Base-by-base conservation (phyloP, 1,140 invertebrate genomes). In the Cataglyphis hispanica region DNA sequence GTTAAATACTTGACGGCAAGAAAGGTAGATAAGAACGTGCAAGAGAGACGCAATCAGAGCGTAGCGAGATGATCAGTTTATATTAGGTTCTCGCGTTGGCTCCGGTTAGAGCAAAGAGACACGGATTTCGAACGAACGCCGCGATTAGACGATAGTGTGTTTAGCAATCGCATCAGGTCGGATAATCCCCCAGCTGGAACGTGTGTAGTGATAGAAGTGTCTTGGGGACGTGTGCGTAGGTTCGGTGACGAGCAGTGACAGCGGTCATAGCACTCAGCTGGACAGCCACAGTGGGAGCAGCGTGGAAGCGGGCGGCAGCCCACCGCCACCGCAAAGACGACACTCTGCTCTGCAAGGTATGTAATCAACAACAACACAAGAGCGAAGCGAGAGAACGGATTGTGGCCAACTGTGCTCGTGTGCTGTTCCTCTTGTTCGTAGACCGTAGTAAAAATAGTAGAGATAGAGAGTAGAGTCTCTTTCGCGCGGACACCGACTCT, bases 231-330 rank as follows among this genome's bases (percentile, higher is more conserved):
- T 95, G 92, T 95, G 93, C 87, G 93, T 95, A 97, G 97, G 97
- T 93, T 98, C 98, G 75, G 96, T 98, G 87, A 98, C 97, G 86
- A 98, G 97, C 87, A 98, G 97, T 93, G 98, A 98, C 95, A 98
- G 98, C 91, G 98, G 98, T 91, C 97, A 97, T 93, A 97, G 97
- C 83, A 97, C 97, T 58, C 97, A 97, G 92, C 96, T 97, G 92
- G 97, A 97, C 95, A 96, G 96, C 91, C 96, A 97, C 91, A 96
- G 96, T 86, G 96, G 96, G 90, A 96, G 96, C 94, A 97, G 96
- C 84, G 95, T 96, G 19, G 96, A 96, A 90, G 95, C 94, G 81
- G 95, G 94, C 90, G 94, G 95, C 75, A 95, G 94, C 91, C 95
- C 95, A 92, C 94, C 93, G 84, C 95, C 93, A 91, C 94, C 92